Evolutionary conservation across 1,140 invertebrate genomes (phyloP).

Genomic region (Carposina sasakii): DNA sequence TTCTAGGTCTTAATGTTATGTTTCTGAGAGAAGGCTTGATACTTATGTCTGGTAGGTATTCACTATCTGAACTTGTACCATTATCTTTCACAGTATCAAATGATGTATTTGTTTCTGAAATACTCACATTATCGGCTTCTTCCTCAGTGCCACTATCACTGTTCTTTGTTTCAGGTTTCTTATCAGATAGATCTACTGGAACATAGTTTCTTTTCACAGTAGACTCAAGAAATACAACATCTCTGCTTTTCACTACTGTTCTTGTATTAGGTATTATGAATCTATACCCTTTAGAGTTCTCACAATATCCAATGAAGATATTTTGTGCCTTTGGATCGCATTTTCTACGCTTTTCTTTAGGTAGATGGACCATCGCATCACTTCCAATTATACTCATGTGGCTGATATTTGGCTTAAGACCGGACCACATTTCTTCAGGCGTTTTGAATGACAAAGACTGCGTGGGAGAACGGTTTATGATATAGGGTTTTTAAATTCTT

Average conservation of each 20-base stretch:
- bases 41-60: constrained; percentile 18
- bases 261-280: constrained; percentile 4
- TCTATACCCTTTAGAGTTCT: constrained; percentile 9
- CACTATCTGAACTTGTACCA: constrained; percentile 15
- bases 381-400: constrained; percentile 36
- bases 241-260: constrained; percentile 26
- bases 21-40: constrained; percentile 7
- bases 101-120: constrained; percentile 2
- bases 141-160: neutral
- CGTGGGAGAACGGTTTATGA: constrained; percentile 10
- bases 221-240: constrained; percentile 30
- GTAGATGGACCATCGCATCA: constrained; percentile 35
- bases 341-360: constrained; percentile 19
- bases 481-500: constrained; percentile 25
- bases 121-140: neutral
- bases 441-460: constrained; percentile 15
- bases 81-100: constrained; percentile 31
- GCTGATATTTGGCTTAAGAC: constrained; percentile 27
- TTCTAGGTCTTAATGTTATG: constrained; percentile 17
- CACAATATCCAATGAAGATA: constrained; percentile 4
- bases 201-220: constrained; percentile 29
- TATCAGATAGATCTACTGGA: constrained; percentile 10
- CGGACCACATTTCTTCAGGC: constrained; percentile 36
- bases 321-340: constrained; percentile 25
- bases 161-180: constrained; percentile 7